phyloP scores from a whole-genome alignment of 2,797 vertebrate genomes.

The Oreochromis mossambicus region DNA sequence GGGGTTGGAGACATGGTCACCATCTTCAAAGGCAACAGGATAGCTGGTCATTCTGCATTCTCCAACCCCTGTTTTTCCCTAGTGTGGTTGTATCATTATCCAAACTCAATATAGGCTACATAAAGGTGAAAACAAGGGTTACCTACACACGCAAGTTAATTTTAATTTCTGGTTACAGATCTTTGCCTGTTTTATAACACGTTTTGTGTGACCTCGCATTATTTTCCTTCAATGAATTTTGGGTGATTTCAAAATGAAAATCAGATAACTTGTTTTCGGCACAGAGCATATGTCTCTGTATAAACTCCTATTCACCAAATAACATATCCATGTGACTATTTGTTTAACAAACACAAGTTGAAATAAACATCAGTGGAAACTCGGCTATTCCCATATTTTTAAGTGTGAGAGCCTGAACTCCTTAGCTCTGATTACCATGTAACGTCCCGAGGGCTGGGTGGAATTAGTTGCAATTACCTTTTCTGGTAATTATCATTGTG shows the following conservation, averaged over 20 bases:
- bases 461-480: slow-evolving; percentile 64
- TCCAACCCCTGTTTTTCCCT: not conserved
- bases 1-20: not conserved
- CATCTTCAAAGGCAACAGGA: not conserved
- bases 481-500: slow-evolving; percentile 47
- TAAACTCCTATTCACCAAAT: not conserved
- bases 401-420: not conserved
- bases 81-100: not conserved
- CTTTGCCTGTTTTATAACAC: not conserved
- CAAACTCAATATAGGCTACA: not conserved
- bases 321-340: not conserved
- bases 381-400: not conserved
- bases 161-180: not conserved
- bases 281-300: not conserved
- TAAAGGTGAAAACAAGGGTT: not conserved
- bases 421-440: slow-evolving; percentile 1
- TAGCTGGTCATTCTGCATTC: not conserved
- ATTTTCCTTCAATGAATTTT: not conserved
- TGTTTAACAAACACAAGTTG: not conserved
- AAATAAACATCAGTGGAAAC: not conserved
- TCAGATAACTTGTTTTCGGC: not conserved
- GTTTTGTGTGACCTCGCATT: not conserved
- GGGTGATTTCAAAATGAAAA: not conserved
- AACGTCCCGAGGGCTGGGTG: slow-evolving; percentile 40
- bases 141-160: not conserved